Evolutionary conservation across 2,113 vertebrate genomes (phyloP), one percentile per base, ranked within the genome.

Genomic region (Saguinus imperator): DNA sequence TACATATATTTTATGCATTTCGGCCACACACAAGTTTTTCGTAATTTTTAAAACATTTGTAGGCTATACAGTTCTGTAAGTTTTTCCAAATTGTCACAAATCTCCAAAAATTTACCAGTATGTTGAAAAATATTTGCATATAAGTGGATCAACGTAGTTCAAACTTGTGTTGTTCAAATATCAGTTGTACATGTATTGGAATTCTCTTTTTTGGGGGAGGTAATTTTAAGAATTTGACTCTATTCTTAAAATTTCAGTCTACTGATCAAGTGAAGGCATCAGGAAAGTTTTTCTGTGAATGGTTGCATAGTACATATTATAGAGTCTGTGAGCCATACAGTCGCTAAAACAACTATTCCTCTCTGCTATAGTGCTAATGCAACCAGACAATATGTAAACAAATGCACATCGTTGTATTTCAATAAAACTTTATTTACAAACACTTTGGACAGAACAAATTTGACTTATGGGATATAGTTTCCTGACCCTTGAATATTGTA

Each of bases 381-480:
- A 81, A 20, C 50, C 25, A 43, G 50, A 45, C 3, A 76, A 10
- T 32, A 55, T 17, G 10, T 64, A 87, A 50, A 81, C 3, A 80
- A 91, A 52, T n/a, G 40, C 1, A 1, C 14, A 83, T 83, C 12
- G 4, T 8, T 57, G 6, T 89, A 6, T 85, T 85, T 91, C n/a
- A 57, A 50, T 91, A 77, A 85, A 84, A 94, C 9, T 92, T 76
- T 70, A 89, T 72, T 77, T 55, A 58, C 55, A 50, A 64, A 91
- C 81, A 45, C 7, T 45, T 52, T 35, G 8, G 6, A 17, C 7
- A 50, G 35, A 88, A 57, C 10, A 5, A 3, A 72, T 70, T 48
- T 96, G 48, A 14, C 21, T 25, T 17, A 4, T 10, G 5, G 25
- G 16, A 8, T 12, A 2, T 37, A 45, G 6, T 32, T 72, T 92